Evolutionary conservation across 1,140 invertebrate species (phyloP).

Genomic region (Teleopsis dalmanni): DNA sequence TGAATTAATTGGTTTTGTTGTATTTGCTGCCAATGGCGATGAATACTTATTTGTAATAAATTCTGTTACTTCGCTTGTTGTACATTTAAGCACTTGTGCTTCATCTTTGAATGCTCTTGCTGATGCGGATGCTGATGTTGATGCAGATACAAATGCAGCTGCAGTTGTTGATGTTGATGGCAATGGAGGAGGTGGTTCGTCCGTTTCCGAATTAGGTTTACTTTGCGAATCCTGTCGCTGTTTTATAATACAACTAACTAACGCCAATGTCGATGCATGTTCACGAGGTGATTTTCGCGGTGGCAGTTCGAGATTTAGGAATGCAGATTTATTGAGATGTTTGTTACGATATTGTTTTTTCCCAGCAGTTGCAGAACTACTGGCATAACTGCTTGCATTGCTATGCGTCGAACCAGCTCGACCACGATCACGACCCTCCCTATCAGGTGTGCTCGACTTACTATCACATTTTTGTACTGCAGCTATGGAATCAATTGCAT

Average conservation of each 20-base stretch:
- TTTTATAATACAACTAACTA: slow-evolving; percentile 60
- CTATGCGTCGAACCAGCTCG: slow-evolving; percentile 26
- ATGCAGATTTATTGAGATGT: slow-evolving; percentile 28
- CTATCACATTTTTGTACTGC: slow-evolving; percentile 31
- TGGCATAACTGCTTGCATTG: slow-evolving; percentile 19
- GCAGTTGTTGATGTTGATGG: background rate
- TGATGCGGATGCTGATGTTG: background rate
- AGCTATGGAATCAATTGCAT: background rate
- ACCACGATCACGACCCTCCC: slow-evolving; percentile 12
- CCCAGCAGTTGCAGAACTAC: slow-evolving; percentile 22
- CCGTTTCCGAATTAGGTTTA: slow-evolving; percentile 35
- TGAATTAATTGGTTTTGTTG: too few species aligned
- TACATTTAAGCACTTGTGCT: background rate
- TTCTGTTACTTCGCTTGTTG: background rate
- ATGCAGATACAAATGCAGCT: background rate
- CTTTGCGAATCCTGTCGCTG: slow-evolving; percentile 46
- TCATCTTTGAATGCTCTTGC: slow-evolving; percentile 2
- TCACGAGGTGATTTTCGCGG: slow-evolving; percentile 76
- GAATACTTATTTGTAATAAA: background rate
- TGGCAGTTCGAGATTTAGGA: slow-evolving; percentile 48
- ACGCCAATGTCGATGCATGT: slow-evolving; percentile 75
- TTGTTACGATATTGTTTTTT: slow-evolving; percentile 29
- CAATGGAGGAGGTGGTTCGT: slow-evolving; percentile 20
- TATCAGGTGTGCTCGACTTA: slow-evolving; percentile 35
- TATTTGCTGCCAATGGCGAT: background rate